These are phyloP conservation scores for Pachyseris speciosa DNA, from an alignment of 64 coral and sea anemone species.

Conservation along the genomic window DNA sequence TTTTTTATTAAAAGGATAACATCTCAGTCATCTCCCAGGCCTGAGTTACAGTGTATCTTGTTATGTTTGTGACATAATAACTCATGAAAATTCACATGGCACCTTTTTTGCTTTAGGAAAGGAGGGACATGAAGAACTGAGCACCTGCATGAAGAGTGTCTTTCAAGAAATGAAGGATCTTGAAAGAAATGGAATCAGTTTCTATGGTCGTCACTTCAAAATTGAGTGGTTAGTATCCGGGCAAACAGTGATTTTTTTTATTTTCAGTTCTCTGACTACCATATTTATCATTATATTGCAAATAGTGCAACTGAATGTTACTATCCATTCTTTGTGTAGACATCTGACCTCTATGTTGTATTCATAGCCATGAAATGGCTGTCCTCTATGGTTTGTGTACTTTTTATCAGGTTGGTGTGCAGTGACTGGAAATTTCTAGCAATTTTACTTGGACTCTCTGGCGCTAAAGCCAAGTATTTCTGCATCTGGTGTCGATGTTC, in stretches of 20 bases:
- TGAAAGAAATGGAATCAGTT: background rate
- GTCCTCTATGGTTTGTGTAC: background rate
- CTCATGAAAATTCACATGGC: no score
- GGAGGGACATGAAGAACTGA: background rate
- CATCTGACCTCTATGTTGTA: background rate
- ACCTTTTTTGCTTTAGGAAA: constrained; percentile 32
- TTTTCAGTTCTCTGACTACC: background rate
- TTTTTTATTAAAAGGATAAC: no score
- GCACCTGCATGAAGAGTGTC: background rate
- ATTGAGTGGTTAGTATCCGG: background rate
- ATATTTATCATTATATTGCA: no score
- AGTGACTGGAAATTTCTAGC: constrained; percentile 76
- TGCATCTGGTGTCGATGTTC: constrained; percentile 35
- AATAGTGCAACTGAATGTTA: background rate
- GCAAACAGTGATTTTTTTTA: constrained; percentile 16
- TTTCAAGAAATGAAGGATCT: background rate
- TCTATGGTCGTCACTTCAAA: background rate
- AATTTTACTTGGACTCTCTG: constrained; percentile 28
- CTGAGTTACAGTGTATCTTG: no score
- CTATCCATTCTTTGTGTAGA: background rate
- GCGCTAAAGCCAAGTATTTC: constrained; percentile 21
- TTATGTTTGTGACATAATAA: no score
- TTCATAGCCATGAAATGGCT: background rate
- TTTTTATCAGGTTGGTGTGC: constrained; percentile 58
- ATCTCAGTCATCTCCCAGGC: no score